Percentiles rank a stretch among this genome's conserved stretches.
Conservation (phyloP, 2,113 vertebrate genomes). For the Eira barbara region DNA sequence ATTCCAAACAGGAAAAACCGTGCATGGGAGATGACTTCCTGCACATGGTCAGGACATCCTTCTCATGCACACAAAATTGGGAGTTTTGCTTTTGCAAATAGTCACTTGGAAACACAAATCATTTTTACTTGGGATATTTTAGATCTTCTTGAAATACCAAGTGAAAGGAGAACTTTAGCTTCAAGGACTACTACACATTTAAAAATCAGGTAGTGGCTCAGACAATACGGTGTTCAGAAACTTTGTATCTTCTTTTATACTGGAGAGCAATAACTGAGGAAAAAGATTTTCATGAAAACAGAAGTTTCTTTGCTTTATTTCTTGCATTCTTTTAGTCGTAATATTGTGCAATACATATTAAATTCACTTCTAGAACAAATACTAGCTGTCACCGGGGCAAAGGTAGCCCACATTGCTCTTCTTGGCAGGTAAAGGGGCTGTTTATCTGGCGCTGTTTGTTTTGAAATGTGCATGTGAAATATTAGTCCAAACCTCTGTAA, state of each 20-base stretch:
- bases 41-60: not conserved
- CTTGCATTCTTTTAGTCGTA: conserved; percentile 24
- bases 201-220: conserved; percentile 9
- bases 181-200: not conserved
- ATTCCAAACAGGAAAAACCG: conserved; percentile 69
- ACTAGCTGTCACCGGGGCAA: not conserved
- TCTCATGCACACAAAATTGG: conserved; percentile 47
- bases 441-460: conserved; percentile 2
- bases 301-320: conserved; percentile 51
- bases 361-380: conserved; percentile 39
- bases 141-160: conserved; percentile 52
- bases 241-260: not conserved
- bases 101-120: conserved; percentile 58
- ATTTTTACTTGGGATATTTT: conserved; percentile 54
- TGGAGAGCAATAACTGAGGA: conserved; percentile 42
- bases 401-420: not conserved
- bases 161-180: conserved; percentile 20
- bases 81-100: conserved; percentile 66
- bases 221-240: conserved; percentile 13
- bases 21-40: conserved; percentile 47
- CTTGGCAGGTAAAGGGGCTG: not conserved
- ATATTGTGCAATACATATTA: conserved; percentile 12
- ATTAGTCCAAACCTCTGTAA: conserved; percentile 50
- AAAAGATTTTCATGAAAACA: conserved; percentile 33
- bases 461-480: conserved; percentile 51